These are phyloP conservation scores for Elegia similella DNA, from an alignment of 2,888 invertebrate species.

Conservation along the genomic window DNA sequence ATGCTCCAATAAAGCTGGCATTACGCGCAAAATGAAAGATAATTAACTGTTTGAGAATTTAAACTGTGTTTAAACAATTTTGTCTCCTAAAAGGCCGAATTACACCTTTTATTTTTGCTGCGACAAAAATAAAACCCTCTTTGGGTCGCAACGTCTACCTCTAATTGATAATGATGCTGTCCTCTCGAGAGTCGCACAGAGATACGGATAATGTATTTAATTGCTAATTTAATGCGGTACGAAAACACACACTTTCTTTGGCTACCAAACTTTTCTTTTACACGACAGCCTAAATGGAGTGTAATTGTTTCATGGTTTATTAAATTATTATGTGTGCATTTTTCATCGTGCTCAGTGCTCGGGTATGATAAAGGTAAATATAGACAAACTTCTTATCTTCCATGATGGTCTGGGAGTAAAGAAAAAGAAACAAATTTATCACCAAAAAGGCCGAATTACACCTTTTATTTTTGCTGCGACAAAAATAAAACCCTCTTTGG, in stretches of 20 bases:
- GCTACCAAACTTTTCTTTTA: not conserved
- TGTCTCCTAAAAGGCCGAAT: not conserved
- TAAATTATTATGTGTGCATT: too few species aligned
- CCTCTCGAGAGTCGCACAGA: not conserved
- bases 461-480: not conserved
- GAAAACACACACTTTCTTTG: not conserved
- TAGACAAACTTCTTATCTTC: too few species aligned
- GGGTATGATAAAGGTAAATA: too few species aligned
- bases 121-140: slow-evolving; percentile 9
- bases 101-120: not conserved
- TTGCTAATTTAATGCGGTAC: slow-evolving; percentile 1
- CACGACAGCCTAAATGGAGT: too few species aligned
- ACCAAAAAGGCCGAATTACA: not conserved
- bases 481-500: slow-evolving; percentile 11
- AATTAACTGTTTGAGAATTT: slow-evolving; percentile 10
- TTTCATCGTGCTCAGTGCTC: too few species aligned
- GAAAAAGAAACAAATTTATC: not conserved
- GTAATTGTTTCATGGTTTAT: too few species aligned
- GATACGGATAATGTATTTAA: slow-evolving; percentile 1
- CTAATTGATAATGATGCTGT: slow-evolving; percentile 14
- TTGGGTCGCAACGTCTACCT: not conserved
- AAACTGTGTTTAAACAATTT: slow-evolving; percentile 5
- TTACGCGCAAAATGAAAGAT: not conserved
- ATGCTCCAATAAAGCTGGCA: not conserved
- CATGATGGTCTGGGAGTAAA: too few species aligned